Conservation (phyloP, 2,888 invertebrate species). For the Acanthoscelides obtectus region DNA sequence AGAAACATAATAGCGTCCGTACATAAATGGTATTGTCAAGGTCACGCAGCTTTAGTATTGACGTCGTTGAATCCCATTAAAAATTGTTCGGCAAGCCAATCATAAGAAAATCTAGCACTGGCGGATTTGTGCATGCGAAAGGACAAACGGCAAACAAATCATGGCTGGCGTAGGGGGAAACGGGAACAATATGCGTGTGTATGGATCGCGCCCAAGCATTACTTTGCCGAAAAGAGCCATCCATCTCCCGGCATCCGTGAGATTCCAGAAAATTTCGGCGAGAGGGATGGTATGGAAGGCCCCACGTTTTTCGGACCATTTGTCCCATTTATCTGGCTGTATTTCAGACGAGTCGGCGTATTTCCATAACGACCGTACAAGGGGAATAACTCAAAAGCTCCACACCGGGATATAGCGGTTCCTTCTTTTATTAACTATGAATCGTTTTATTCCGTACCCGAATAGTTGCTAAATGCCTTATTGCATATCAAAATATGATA, state of each 20-base stretch:
- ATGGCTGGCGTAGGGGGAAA: not conserved
- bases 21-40: too few species aligned
- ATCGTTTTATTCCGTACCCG: too few species aligned
- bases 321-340: slow-evolving; percentile 37
- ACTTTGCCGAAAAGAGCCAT: not conserved
- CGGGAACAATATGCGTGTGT: not conserved
- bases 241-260: not conserved
- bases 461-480: too few species aligned
- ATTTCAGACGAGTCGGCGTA: slow-evolving; percentile 29
- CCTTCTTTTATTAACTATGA: not conserved
- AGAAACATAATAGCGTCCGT: too few species aligned
- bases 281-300: not conserved
- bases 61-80: too few species aligned
- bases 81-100: too few species aligned
- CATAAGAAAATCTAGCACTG: not conserved
- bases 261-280: not conserved
- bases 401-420: slow-evolving; percentile 11
- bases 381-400: slow-evolving; percentile 34
- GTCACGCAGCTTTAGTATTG: too few species aligned
- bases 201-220: not conserved
- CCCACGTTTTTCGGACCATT: slow-evolving; percentile 38
- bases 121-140: not conserved
- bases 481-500: too few species aligned
- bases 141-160: not conserved
- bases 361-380: slow-evolving; percentile 37